Percentiles rank a stretch among this genome's conserved stretches.
phyloP scores from a whole-genome alignment of 1,140 invertebrate species.

The Centruroides vittatus region DNA sequence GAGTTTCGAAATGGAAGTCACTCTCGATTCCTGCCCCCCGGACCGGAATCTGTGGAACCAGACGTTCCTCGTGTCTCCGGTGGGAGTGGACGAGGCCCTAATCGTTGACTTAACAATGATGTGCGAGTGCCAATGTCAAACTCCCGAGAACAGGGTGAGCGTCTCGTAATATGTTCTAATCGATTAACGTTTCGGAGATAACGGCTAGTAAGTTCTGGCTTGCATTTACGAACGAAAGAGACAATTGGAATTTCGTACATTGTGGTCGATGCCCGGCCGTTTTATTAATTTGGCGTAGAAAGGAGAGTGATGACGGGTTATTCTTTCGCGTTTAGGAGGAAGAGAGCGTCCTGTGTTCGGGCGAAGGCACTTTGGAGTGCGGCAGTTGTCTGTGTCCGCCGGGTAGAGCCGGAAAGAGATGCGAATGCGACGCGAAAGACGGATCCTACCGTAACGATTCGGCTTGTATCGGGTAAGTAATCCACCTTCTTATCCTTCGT shows the following conservation, averaged over 20 bases:
- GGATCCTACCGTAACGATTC: no score
- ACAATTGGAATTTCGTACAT: no score
- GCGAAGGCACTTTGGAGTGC: slow-evolving; percentile 42
- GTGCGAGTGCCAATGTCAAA: slow-evolving; percentile 75
- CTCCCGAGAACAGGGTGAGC: slow-evolving; percentile 14
- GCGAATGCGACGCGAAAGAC: slow-evolving; percentile 46
- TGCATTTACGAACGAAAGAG: no score
- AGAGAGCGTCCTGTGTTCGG: neutral
- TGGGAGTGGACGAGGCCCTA: slow-evolving; percentile 74
- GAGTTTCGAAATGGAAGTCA: no score
- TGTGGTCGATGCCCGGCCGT: no score
- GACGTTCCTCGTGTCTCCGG: slow-evolving; percentile 71
- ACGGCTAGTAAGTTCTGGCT: no score
- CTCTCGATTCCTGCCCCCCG: neutral
- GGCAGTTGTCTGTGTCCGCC: slow-evolving; percentile 71
- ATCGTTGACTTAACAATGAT: slow-evolving; percentile 68
- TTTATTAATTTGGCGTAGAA: no score
- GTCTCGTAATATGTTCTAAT: neutral
- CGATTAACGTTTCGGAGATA: no score
- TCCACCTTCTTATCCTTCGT: no score
- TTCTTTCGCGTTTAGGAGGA: no score
- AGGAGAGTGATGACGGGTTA: no score
- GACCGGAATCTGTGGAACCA: slow-evolving; percentile 27
- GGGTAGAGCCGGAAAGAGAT: slow-evolving; percentile 59
- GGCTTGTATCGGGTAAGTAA: no score